These are phyloP conservation scores for Phlogophora meticulosa DNA, from an alignment of 2,888 invertebrate species.

Conservation along the genomic window DNA sequence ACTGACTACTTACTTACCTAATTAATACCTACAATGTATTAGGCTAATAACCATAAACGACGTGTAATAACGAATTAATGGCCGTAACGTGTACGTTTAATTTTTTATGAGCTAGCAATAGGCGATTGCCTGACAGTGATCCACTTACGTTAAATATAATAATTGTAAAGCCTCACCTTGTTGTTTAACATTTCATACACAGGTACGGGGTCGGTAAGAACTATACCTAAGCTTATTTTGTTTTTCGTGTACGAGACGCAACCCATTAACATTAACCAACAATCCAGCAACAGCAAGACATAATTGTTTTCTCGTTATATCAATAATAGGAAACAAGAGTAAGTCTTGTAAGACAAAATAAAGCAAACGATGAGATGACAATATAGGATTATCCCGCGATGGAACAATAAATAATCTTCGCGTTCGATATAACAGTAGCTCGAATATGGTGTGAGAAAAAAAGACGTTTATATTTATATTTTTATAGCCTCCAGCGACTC, in stretches of 20 bases:
- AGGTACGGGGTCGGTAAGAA: not conserved
- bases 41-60: conserved; percentile 30
- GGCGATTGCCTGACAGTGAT: conserved; percentile 21
- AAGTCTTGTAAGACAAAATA: conserved; percentile 55
- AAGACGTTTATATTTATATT: conserved; percentile 83
- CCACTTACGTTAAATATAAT: not conserved
- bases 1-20: conserved; percentile 14
- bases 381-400: conserved; percentile 67
- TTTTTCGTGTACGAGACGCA: conserved; percentile 3
- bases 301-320: conserved; percentile 52
- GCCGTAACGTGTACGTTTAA: conserved; percentile 8
- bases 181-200: not conserved
- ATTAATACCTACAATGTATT: conserved; percentile 13
- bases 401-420: conserved; percentile 75
- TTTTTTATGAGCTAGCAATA: conserved; percentile 6
- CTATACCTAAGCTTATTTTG: not conserved
- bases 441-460: conserved; percentile 66
- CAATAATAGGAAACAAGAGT: conserved; percentile 59
- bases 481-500: conserved; percentile 80
- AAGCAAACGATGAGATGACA: conserved; percentile 51
- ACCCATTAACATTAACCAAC: conserved; percentile 3
- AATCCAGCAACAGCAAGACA: conserved; percentile 20
- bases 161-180: not conserved
- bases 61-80: conserved; percentile 40
- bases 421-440: conserved; percentile 63